Evolutionary conservation across 2,113 vertebrate genomes (phyloP).

Genomic region (Pelecanoides urinatrix): DNA sequence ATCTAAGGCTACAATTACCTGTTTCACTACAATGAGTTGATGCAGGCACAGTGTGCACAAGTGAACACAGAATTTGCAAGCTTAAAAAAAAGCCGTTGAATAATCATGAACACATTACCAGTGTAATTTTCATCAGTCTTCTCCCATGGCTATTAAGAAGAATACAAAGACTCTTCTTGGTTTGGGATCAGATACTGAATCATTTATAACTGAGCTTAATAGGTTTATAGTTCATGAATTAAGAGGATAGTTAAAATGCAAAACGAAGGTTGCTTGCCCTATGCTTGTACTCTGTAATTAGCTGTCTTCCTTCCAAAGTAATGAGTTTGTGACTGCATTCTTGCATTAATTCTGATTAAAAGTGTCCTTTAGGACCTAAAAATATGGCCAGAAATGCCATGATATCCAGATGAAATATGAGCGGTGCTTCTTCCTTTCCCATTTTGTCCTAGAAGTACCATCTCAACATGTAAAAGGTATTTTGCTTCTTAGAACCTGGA

Average conservation of each 20-base stretch:
- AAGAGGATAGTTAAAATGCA: neutral
- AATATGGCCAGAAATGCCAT: neutral
- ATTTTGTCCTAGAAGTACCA: neutral
- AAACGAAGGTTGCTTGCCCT: neutral
- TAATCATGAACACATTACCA: neutral
- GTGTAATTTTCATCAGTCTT: neutral
- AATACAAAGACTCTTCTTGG: neutral
- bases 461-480: neutral
- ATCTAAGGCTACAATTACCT: neutral
- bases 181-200: neutral
- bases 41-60: neutral
- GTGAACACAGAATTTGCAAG: neutral
- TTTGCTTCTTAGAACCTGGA: neutral
- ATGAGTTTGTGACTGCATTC: neutral
- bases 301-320: neutral
- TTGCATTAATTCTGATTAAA: neutral
- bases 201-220: neutral
- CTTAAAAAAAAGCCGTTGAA: neutral
- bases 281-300: neutral
- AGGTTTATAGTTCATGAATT: neutral
- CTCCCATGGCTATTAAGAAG: neutral
- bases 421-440: neutral
- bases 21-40: neutral
- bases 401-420: neutral
- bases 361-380: neutral